A percentile compares a stretch with the other conserved stretches of the same genome.
These are phyloP conservation scores for Cairina moschata DNA, from an alignment of 2,113 vertebrate genomes.

Conservation along the genomic window DNA sequence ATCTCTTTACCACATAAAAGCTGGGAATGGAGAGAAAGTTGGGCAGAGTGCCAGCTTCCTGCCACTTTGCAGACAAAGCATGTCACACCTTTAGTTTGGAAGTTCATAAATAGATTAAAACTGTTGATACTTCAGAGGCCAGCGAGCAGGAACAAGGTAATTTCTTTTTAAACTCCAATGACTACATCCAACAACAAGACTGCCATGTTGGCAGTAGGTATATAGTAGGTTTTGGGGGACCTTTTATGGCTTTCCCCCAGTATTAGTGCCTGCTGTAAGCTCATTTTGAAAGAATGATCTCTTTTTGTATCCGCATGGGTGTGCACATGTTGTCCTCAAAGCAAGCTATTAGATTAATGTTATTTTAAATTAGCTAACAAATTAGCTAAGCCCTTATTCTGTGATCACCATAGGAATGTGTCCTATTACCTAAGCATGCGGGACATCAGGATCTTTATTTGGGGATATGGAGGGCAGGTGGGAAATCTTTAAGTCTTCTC, in stretches of 20 bases:
- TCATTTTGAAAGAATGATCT: background rate
- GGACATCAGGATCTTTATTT: background rate
- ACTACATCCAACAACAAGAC: constrained; percentile 78
- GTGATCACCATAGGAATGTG: background rate
- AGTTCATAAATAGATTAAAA: constrained; percentile 80
- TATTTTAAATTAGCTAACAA: background rate
- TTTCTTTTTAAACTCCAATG: constrained; percentile 80
- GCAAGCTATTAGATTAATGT: background rate
- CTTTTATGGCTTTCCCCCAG: background rate
- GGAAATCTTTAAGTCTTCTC: background rate
- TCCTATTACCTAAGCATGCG: background rate
- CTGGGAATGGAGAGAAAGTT: constrained; percentile 77
- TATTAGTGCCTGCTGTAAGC: background rate
- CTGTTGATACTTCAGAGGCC: constrained; percentile 81
- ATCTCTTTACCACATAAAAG: constrained; percentile 87
- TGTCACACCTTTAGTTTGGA: constrained; percentile 81
- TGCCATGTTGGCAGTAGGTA: constrained; percentile 6
- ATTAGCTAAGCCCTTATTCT: background rate
- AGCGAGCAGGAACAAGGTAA: constrained; percentile 51
- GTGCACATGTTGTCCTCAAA: background rate
- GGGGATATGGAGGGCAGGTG: background rate
- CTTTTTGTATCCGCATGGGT: background rate
- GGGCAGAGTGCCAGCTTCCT: constrained; percentile 76
- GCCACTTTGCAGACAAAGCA: constrained; percentile 80
- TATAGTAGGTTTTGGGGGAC: background rate